Base-by-base conservation (phyloP, 2,113 vertebrate species). In the Myxocyprinus asiaticus region DNA sequence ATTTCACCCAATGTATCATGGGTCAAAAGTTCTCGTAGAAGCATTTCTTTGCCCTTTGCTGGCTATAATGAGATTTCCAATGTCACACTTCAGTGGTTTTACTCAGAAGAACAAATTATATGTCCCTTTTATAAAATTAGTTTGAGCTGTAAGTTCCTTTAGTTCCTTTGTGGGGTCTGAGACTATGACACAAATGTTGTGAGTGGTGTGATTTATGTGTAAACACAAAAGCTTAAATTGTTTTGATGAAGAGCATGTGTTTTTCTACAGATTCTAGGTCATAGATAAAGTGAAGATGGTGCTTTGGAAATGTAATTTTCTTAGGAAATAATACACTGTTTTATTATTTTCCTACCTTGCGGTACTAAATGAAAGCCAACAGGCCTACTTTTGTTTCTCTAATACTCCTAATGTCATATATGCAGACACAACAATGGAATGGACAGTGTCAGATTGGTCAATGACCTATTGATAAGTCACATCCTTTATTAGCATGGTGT, bases 41-140 rank as follows among this genome's bases (percentile, higher is more conserved):
- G 22, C 22, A 1, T 33, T 33, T 33, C 22, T 33, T 33, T 33
- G 22, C 22, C 22, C 22, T 33, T 33, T 33, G 22, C 74, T 75
- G 78, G 76, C 47, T 9, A 56, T 85, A 88, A 89, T 85, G 83
- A 77, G 83, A 84, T 80, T 84, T 87, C 78, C 77, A 76, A 69
- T 79, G 73, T 66, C 45, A 48, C 82, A 71, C 74, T 62, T 79
- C 80, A 88, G 82, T 77, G 77, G 58, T 42, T 86, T 86, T 81
- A 76, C 81, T 77, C 64, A 79, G 22, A 33, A 33, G 74, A 81
- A 43, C 72, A 78, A 71, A 70, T 85, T 75, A 22, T 77, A 63
- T 67, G n/a, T 80, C 73, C 61, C 14, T 83, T 81, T 12, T 59
- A 33, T 59, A 61, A 85, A 58, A 58, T 58, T n/a, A 58, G 55